Percentiles rank a stretch among this genome's conserved stretches.
Conservation (phyloP, 2,888 invertebrate genomes). For the Coecobrya sp. region DNA sequence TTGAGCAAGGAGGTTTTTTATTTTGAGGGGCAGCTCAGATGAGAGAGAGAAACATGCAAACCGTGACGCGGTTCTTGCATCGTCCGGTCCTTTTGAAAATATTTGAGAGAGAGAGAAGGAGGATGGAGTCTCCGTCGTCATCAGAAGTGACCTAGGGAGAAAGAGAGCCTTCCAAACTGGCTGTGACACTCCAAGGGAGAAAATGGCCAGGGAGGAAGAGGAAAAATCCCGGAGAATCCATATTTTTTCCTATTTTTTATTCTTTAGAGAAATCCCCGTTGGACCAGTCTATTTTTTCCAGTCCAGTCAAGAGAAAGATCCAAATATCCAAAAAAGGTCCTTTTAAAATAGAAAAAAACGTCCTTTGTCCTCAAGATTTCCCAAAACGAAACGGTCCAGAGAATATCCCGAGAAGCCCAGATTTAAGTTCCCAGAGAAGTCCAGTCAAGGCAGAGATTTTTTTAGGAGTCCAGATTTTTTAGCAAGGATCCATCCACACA, state of each 20-base stretch:
- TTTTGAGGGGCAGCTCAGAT: conserved; percentile 47
- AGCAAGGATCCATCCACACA: neutral
- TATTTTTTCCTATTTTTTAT: neutral
- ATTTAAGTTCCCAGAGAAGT: neutral
- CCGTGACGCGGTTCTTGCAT: conserved; percentile 78
- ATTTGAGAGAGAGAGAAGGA: conserved; percentile 17
- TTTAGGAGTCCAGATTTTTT: no score
- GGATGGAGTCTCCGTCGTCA: conserved; percentile 58
- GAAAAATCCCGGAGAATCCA: neutral
- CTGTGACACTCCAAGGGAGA: conserved; percentile 16
- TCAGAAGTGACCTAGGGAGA: no score
- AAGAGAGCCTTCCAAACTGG: neutral
- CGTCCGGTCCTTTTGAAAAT: conserved; percentile 60
- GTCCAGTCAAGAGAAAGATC: neutral
- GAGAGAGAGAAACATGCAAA: conserved; percentile 66
- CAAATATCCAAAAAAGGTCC: neutral
- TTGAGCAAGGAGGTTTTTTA: neutral
- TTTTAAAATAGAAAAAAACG: neutral
- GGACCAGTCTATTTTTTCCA: neutral
- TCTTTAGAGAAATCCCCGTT: neutral
- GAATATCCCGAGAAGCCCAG: neutral
- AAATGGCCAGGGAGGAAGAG: neutral
- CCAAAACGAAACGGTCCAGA: neutral
- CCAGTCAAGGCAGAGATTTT: no score
- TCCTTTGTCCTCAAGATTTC: neutral